These are phyloP conservation scores for Aporophyla lueneburgensis DNA, from an alignment of 2,888 invertebrate genomes.

Conservation along the genomic window DNA sequence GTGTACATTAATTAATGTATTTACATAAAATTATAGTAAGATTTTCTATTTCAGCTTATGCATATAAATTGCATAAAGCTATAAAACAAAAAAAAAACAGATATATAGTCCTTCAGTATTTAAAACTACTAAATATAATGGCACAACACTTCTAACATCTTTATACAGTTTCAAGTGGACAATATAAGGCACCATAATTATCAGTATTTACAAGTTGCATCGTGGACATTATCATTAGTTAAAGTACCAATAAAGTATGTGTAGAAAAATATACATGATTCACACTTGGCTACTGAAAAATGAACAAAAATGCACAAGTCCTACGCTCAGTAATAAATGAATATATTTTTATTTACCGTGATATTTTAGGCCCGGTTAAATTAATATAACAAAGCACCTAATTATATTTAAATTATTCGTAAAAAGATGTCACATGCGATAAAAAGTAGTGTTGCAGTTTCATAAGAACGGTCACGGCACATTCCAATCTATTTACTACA, in stretches of 20 bases:
- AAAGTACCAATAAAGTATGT: conserved; percentile 50
- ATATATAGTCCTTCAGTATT: conserved; percentile 24
- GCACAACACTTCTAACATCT: conserved; percentile 64
- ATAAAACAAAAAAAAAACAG: conserved; percentile 27
- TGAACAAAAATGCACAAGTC: conserved; percentile 6
- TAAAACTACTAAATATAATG: conserved; percentile 61
- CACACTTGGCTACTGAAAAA: conserved; percentile 7
- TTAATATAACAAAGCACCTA: conserved; percentile 27
- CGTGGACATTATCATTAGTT: conserved; percentile 40
- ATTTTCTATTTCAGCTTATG: not conserved
- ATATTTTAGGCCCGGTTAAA: not conserved
- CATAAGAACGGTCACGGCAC: not conserved
- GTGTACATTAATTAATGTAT: not conserved
- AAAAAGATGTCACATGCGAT: not conserved
- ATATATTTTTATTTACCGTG: too few relatives aligned
- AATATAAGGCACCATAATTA: conserved; percentile 81
- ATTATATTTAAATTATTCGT: conserved; percentile 5
- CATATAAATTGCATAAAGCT: conserved; percentile 16
- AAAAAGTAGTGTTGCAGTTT: not conserved
- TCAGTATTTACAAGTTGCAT: conserved; percentile 68
- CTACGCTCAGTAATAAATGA: conserved; percentile 1
- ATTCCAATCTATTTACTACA: not conserved
- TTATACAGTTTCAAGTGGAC: conserved; percentile 68
- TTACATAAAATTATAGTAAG: not conserved
- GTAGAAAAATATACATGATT: conserved; percentile 63